Evolutionary conservation across 2,797 vertebrate genomes (phyloP).

Genomic region (Australoheros facetus): DNA sequence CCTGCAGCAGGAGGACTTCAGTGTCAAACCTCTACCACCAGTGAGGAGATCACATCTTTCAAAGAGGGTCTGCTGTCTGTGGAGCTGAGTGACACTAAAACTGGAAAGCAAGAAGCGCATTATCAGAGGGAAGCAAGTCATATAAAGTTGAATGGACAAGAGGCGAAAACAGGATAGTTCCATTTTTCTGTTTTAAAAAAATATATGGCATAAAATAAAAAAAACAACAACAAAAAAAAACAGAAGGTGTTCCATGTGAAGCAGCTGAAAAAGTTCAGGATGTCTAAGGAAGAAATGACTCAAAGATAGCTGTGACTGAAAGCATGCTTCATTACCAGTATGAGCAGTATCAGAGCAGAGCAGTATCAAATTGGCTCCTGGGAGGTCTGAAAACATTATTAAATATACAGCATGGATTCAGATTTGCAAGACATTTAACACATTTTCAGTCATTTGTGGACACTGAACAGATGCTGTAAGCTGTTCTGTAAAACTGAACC

Average conservation of each 20-base stretch:
- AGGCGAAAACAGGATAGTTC: rapidly evolving
- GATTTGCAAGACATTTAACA: background rate
- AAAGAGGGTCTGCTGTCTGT: background rate
- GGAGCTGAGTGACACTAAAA: background rate
- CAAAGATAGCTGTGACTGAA: background rate
- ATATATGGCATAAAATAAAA: background rate
- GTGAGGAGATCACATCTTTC: background rate
- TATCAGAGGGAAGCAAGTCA: background rate
- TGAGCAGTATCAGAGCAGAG: background rate
- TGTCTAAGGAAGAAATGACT: background rate
- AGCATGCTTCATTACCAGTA: background rate
- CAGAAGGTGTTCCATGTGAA: background rate
- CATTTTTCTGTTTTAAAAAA: background rate
- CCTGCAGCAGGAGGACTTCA: background rate
- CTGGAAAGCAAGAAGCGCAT: too few species aligned
- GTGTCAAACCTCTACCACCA: background rate
- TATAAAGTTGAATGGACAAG: too few species aligned
- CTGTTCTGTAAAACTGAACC: background rate
- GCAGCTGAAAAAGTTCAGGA: background rate
- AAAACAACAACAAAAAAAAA: background rate
- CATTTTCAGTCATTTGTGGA: background rate
- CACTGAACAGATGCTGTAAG: background rate
- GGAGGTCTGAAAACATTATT: background rate
- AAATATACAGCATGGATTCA: background rate
- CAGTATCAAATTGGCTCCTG: background rate